Conservation (phyloP, 2,888 invertebrate genomes). For the Pemphredon lugubris region DNA sequence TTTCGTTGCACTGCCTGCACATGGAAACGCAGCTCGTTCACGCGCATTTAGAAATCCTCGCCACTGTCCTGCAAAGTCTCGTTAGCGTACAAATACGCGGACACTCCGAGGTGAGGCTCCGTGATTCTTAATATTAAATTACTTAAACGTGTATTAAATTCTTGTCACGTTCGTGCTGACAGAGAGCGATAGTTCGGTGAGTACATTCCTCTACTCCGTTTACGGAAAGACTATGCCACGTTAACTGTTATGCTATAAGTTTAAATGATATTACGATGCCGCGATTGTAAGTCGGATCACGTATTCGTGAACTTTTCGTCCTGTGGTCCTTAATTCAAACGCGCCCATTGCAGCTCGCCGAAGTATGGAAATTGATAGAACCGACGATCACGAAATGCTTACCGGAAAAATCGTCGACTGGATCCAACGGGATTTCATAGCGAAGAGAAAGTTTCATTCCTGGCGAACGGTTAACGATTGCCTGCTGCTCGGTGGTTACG, state of each 20-base stretch:
- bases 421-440: slow-evolving; percentile 71
- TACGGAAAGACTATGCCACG: too few species aligned
- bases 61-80: slow-evolving; percentile 83
- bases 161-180: neutral
- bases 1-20: slow-evolving; percentile 85
- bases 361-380: slow-evolving; percentile 83
- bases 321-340: too few species aligned
- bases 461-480: neutral
- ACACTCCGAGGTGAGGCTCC: slow-evolving; percentile 82
- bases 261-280: neutral
- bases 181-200: neutral
- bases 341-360: slow-evolving; percentile 82
- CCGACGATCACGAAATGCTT: slow-evolving; percentile 82
- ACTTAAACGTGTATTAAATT: slow-evolving; percentile 1
- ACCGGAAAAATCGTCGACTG: slow-evolving; percentile 76
- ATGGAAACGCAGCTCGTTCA: slow-evolving; percentile 85
- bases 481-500: neutral
- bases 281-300: neutral
- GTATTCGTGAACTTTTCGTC: too few species aligned
- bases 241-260: neutral
- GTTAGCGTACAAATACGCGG: slow-evolving; percentile 83
- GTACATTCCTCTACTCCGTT: neutral
- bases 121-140: too few species aligned
- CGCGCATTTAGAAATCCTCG: slow-evolving; percentile 84
- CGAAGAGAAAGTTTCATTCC: slow-evolving; percentile 22